Base-by-base conservation (phyloP, 2,888 invertebrate species). In the Xestia rhomboidea region DNA sequence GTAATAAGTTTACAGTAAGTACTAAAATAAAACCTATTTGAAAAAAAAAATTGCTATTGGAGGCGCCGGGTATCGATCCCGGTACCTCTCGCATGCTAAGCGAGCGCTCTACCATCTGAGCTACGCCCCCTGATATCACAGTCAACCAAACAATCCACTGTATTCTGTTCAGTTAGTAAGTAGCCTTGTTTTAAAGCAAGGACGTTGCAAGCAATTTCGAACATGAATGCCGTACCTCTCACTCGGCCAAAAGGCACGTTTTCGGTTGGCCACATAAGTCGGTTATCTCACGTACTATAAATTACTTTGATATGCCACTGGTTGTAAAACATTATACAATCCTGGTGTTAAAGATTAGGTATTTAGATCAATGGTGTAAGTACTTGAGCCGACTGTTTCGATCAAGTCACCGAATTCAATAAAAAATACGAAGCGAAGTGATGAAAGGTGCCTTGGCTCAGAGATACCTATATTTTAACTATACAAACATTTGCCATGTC, bases 31-130 rank as follows among this genome's bases (percentile, higher is more conserved):
- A 80, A 49, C 30, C 41, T n/a, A 38, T 38, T 73, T 44, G 27
- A 64, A 76, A 76, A 76, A 54, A 41, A 41, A 10, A 10, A 41
- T 44, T 44, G 5, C 18, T 8, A 6, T 49, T 49, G 49, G 49
- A 49, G 49, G 49, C 83, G 79, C 84, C 95, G 96, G 96, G 96
- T 96, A 96, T 96, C 96, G 96, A 96, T 96, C 96, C 96, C 96
- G 95, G 96, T 96, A 96, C 96, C 95, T 96, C 96, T 96, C 96
- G 90, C 95, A 95, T 95, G 95, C 95, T 95, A 95, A 95, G 95
- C 95, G 95, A 95, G 95, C 95, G 95, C 94, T 94, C 93, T 94
- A 94, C 94, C 95, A 94, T 94, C 93, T 94, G 95, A 94, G 95
- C 95, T 95, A 94, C 94, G 94, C 94, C 94, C 94, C 94, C 94